Conservation (phyloP, 2,113 vertebrate genomes). For the Lepisosteus oculatus region DNA sequence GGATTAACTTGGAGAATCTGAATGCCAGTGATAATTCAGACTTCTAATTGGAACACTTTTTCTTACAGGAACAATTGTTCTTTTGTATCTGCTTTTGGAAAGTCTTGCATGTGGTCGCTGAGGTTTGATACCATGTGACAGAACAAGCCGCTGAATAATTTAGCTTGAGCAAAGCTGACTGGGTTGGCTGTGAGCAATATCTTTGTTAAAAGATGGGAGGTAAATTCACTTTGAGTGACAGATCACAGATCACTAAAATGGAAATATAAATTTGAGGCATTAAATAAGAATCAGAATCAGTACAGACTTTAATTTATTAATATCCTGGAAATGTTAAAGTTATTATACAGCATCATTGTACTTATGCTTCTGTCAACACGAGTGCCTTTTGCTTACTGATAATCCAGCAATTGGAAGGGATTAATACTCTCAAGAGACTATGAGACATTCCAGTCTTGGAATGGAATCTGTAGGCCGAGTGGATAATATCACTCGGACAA, state of each 20-base stretch:
- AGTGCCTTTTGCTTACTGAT: not conserved
- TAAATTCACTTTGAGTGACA: no score
- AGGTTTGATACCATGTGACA: conserved; percentile 8
- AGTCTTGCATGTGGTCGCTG: not conserved
- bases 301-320: no score
- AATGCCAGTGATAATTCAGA: not conserved
- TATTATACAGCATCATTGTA: no score
- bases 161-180: not conserved
- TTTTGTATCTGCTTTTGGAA: conserved; percentile 11
- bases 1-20: not conserved
- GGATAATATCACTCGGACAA: not conserved
- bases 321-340: no score
- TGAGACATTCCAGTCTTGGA: not conserved
- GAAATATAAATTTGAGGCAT: no score
- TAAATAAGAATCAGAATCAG: no score
- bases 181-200: not conserved
- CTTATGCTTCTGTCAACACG: not conserved
- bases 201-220: no score
- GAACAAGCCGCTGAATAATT: not conserved
- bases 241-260: no score
- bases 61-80: not conserved
- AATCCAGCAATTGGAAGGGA: not conserved
- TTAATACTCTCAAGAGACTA: not conserved
- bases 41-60: conserved; percentile 5
- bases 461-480: not conserved